Conservation (phyloP, 2,888 invertebrate genomes). For the Stenolophus ochropezus region DNA sequence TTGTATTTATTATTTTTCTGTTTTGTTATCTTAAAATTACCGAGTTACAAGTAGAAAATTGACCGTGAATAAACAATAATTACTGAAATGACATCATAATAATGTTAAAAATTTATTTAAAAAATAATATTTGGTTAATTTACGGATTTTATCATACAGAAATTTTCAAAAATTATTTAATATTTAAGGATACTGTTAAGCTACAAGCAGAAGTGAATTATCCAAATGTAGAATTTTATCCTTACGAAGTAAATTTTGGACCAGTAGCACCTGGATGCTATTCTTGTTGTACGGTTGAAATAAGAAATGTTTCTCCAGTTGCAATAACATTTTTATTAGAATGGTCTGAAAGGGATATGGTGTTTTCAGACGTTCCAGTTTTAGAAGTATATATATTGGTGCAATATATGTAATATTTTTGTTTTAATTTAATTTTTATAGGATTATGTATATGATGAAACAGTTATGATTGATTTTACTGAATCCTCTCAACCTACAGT, state of each 20-base stretch:
- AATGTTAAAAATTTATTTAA: too few species aligned
- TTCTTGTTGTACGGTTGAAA: conserved; percentile 71
- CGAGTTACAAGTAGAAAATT: too few species aligned
- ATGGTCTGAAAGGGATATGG: conserved; percentile 37
- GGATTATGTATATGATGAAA: neutral
- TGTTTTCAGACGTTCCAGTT: neutral
- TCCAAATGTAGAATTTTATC: conserved; percentile 79
- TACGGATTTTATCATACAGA: too few species aligned
- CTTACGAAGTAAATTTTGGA: conserved; percentile 77
- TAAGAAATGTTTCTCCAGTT: conserved; percentile 72
- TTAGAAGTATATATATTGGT: neutral
- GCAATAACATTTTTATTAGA: conserved; percentile 29
- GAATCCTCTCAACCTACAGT: conserved; percentile 43
- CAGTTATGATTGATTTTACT: neutral
- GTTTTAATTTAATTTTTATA: too few species aligned
- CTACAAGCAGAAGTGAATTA: conserved; percentile 80
- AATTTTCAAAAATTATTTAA: conserved; percentile 17
- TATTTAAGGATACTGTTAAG: conserved; percentile 78
- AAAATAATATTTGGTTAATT: too few species aligned
- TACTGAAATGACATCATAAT: too few species aligned
- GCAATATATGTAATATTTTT: neutral
- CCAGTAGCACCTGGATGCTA: conserved; percentile 75
- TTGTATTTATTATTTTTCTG: too few species aligned
- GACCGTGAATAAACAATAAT: too few species aligned
- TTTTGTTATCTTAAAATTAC: too few species aligned